These are phyloP conservation scores for Tetanocera ferruginea DNA, from an alignment of 2,888 invertebrate species.

Conservation along the genomic window DNA sequence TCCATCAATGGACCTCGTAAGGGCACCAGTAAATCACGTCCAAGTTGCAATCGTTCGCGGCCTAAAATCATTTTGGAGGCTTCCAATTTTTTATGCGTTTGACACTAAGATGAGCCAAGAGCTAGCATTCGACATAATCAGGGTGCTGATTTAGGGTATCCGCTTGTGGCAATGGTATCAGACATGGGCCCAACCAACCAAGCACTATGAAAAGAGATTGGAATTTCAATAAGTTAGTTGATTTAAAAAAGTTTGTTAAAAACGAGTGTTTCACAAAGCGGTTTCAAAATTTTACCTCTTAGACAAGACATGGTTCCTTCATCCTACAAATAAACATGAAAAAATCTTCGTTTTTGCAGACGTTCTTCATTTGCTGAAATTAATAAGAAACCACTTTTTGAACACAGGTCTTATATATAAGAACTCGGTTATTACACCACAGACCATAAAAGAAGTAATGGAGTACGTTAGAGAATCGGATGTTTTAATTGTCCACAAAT, in stretches of 20 bases:
- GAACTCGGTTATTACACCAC: neutral
- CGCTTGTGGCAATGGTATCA: neutral
- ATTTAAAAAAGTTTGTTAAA: neutral
- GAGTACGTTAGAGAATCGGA: neutral
- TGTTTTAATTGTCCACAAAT: neutral
- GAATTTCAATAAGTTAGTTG: neutral
- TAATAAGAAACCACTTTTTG: constrained; percentile 2
- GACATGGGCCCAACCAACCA: constrained; percentile 13
- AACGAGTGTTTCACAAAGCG: neutral
- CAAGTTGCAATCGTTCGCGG: constrained; percentile 14
- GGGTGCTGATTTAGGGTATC: neutral
- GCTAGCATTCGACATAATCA: neutral
- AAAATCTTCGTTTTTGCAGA: too few relatives aligned
- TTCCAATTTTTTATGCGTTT: neutral
- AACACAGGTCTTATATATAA: neutral
- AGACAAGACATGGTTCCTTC: neutral
- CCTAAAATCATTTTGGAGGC: neutral
- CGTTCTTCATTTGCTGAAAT: neutral
- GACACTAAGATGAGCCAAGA: neutral
- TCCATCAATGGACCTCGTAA: neutral
- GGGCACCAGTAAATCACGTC: neutral
- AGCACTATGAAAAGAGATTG: neutral
- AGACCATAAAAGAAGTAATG: neutral
- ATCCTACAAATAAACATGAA: neutral
- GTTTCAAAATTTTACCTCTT: neutral